A percentile compares a stretch with the other conserved stretches of the same genome.
Evolutionary conservation across 2,888 invertebrate genomes (phyloP).

Genomic region (Polydesmus complanatus): DNA sequence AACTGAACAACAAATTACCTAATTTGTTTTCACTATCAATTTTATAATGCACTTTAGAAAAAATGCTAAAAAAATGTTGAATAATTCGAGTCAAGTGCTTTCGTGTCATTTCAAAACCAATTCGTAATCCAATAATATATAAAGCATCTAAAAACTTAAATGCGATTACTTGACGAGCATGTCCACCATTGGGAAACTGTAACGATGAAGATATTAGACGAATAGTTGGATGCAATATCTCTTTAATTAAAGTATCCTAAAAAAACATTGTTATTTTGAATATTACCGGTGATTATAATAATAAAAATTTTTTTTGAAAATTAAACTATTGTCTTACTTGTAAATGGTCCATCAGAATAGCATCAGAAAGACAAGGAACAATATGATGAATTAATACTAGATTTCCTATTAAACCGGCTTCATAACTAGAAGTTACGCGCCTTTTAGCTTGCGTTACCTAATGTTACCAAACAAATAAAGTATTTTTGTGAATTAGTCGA

Average conservation of each 20-base stretch:
- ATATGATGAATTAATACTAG: conserved; percentile 63
- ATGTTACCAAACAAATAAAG: no score
- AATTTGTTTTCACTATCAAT: neutral
- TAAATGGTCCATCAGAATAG: conserved; percentile 71
- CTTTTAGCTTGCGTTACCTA: conserved; percentile 58
- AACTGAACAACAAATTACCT: no score
- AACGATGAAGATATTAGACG: conserved; percentile 64
- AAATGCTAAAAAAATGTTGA: conserved; percentile 62
- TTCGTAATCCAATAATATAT: conserved; percentile 45
- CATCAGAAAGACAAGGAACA: conserved; percentile 66
- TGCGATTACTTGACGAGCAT: conserved; percentile 58
- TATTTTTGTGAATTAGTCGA: neutral
- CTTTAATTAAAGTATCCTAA: conserved; percentile 70
- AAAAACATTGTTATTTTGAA: conserved; percentile 21
- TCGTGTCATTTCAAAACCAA: conserved; percentile 39
- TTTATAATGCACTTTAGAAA: conserved; percentile 50
- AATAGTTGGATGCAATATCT: conserved; percentile 68
- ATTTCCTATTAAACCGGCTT: conserved; percentile 75
- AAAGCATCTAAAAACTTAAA: conserved; percentile 69
- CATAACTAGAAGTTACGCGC: conserved; percentile 65
- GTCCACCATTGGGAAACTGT: conserved; percentile 64
- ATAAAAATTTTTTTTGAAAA: conserved; percentile 15
- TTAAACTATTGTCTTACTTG: conserved; percentile 41
- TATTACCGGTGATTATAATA: neutral
- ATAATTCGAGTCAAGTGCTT: conserved; percentile 33